These are phyloP conservation scores for Fregata magnificens DNA, from an alignment of 2,113 vertebrate genomes.

Conservation along the genomic window DNA sequence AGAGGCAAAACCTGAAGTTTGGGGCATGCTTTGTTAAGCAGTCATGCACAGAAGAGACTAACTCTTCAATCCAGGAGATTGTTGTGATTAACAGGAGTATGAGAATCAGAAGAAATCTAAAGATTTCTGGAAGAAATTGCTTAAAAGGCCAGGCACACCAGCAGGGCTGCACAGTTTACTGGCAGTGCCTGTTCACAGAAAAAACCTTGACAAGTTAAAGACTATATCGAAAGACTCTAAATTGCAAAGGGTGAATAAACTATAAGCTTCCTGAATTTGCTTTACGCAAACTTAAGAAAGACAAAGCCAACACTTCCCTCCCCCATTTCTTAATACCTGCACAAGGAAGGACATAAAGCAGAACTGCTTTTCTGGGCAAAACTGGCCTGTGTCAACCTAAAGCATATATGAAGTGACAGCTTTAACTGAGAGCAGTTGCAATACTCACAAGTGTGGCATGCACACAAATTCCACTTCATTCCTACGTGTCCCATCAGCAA, in stretches of 20 bases:
- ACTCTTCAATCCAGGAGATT: not conserved
- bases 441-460: not conserved
- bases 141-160: not conserved
- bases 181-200: not conserved
- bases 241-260: not conserved
- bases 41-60: not conserved
- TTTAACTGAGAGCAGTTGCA: not conserved
- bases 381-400: not conserved
- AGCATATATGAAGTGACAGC: not conserved
- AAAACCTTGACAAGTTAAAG: not conserved
- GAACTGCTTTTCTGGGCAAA: not conserved
- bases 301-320: not conserved
- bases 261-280: not conserved
- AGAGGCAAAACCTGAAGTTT: not conserved
- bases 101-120: not conserved
- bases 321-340: not conserved
- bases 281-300: not conserved
- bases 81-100: not conserved
- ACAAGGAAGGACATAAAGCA: not conserved
- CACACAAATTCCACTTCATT: not conserved
- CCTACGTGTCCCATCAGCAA: not conserved
- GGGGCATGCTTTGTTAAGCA: not conserved
- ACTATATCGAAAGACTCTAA: not conserved
- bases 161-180: not conserved
- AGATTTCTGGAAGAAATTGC: not conserved